Base-by-base conservation (phyloP, 2,888 invertebrate genomes). In the Cacoxenus indagator region DNA sequence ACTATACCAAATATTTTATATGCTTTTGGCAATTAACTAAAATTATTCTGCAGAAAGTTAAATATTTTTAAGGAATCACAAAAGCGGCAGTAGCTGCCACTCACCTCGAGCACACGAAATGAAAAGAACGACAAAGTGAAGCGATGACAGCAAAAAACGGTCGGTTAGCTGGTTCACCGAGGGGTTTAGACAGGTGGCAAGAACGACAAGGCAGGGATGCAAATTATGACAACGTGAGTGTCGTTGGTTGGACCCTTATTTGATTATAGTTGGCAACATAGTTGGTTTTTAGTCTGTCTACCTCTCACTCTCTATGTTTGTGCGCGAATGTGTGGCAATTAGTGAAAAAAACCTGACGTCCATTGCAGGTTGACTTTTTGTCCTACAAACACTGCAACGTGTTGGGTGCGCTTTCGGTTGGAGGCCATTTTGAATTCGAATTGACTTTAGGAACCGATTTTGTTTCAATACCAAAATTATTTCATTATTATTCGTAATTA, bases 41-140 rank as follows among this genome's bases (percentile, higher is more conserved):
- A 37, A 37, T 17, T 43, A 62, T 43, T 45, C 45, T 62, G 11
- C 65, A 73, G 69, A 74, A 76, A 68, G 74, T 68, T 61, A 62
- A 67, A 54, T 67, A 75, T 77, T 75, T 79, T 81, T 76, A 68
- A 70, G 72, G 83, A 85, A 85, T 83, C 78, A 73, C 73, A 70
- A 75, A 75, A 74, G 78, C 75, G 73, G 76, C 76, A 77, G 79
- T 79, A 78, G 76, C 78, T 73, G 78, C 78, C 87, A 87, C 88
- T 88, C 87, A 81, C 80, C 85, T 85, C 84, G 86, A 88, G 85
- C 85, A 83, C 87, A 85, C 84, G 86, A 87, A 85, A 85, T 86
- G 87, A 86, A 88, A 88, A 88, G 88, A 81, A 84, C 82, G 84
- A 84, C 31, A 31, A 31, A 4, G 31, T 31, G 31, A 31, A 4